Evolutionary conservation across 2,888 invertebrate species (phyloP).

Genomic region (Standfussiana lucernea): DNA sequence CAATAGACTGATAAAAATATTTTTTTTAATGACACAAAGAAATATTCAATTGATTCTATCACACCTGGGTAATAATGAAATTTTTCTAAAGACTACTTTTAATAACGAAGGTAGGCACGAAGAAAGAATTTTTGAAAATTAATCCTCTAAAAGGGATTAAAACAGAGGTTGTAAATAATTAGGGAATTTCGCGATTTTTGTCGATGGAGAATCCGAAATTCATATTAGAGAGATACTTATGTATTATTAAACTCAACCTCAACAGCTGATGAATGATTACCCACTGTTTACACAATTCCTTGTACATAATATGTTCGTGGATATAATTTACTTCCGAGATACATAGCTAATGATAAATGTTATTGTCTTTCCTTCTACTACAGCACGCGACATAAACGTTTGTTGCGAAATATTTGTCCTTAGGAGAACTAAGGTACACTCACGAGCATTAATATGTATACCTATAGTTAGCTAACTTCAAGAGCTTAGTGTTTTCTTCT

Average conservation of each 20-base stretch:
- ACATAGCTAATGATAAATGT: conserved; percentile 47
- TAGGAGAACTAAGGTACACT: conserved; percentile 22
- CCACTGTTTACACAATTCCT: conserved; percentile 37
- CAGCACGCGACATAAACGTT: conserved; percentile 49
- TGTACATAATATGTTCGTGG: conserved; percentile 25
- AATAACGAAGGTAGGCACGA: neutral
- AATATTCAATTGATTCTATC: neutral
- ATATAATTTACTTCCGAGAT: conserved; percentile 51
- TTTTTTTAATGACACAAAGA: accelerated
- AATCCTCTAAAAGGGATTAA: neutral
- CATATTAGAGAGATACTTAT: no score
- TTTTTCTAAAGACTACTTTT: neutral
- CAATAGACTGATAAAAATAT: neutral
- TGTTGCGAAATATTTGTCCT: conserved; percentile 59
- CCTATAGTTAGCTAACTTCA: neutral
- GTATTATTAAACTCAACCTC: conserved; percentile 21
- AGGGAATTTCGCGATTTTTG: neutral
- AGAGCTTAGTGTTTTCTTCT: neutral
- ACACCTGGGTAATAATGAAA: neutral
- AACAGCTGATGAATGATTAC: conserved; percentile 16
- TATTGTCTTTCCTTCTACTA: conserved; percentile 52
- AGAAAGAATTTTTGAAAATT: neutral
- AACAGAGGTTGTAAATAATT: no score
- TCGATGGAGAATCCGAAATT: neutral
- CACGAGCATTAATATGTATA: neutral